Percentiles rank a stretch among this genome's conserved stretches.
phyloP scores from a whole-genome alignment of 2,888 invertebrate genomes.

The Fabriciana adippe region DNA sequence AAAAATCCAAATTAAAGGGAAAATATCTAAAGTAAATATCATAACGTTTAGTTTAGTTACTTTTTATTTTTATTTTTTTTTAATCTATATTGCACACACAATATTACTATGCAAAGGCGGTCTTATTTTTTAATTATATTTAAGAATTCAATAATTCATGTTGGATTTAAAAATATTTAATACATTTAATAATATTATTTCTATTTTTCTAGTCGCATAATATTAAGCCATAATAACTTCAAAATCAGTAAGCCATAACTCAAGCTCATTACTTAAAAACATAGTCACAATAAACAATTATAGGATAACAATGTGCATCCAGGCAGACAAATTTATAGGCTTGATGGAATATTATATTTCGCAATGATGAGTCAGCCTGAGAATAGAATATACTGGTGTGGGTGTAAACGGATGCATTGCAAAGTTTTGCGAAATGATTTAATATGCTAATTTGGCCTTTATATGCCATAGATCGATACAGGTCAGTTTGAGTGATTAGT shows the following conservation, averaged over 20 bases:
- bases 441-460: conserved; percentile 49
- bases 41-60: no score
- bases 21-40: no score
- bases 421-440: conserved; percentile 46
- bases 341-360: conserved; percentile 41
- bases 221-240: conserved; percentile 15
- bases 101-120: no score
- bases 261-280: conserved; percentile 35
- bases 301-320: conserved; percentile 38
- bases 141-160: no score
- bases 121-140: no score
- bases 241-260: conserved; percentile 17
- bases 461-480: conserved; percentile 44
- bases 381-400: conserved; percentile 38
- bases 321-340: conserved; percentile 39
- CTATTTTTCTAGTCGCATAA: background rate
- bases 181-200: background rate
- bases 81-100: no score
- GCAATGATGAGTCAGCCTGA: conserved; percentile 47
- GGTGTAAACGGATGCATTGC: conserved; percentile 51
- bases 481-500: conserved; percentile 36
- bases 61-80: no score
- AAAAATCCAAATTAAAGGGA: no score
- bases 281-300: conserved; percentile 39
- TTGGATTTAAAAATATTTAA: no score